These are phyloP conservation scores for Oscheius myriophilus DNA, from an alignment of 2,888 invertebrate species.

Conservation along the genomic window DNA sequence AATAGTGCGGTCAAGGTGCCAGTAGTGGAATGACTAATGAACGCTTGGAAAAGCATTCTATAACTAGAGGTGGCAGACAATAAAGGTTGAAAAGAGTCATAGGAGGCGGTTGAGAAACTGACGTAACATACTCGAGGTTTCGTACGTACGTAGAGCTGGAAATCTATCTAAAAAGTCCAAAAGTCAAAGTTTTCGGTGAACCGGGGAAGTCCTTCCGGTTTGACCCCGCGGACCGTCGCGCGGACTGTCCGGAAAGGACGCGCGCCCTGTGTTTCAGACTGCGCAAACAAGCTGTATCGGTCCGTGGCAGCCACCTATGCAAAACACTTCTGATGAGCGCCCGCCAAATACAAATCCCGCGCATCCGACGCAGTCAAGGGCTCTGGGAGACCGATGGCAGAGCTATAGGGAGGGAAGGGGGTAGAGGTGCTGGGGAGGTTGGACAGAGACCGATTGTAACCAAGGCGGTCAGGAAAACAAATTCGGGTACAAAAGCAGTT, in stretches of 20 bases:
- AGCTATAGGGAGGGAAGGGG: neutral
- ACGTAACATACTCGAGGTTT: too few species aligned
- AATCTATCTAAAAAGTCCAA: too few species aligned
- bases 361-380: slow-evolving; percentile 3
- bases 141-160: too few species aligned
- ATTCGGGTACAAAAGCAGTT: neutral
- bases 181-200: too few species aligned
- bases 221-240: neutral
- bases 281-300: slow-evolving; percentile 56
- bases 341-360: slow-evolving; percentile 25
- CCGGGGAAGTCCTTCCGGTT: neutral
- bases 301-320: slow-evolving; percentile 44
- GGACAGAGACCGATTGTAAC: neutral
- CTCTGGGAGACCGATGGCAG: neutral
- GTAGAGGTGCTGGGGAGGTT: neutral
- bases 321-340: slow-evolving; percentile 38
- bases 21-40: too few species aligned
- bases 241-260: neutral
- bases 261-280: slow-evolving; percentile 27
- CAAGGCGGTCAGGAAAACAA: neutral
- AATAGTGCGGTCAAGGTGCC: too few species aligned
- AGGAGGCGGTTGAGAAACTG: too few species aligned
- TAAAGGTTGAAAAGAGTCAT: too few species aligned
- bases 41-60: too few species aligned
- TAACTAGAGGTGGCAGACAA: too few species aligned